These are phyloP conservation scores for Diorhabda sublineata DNA, from an alignment of 1,140 invertebrate species.

Conservation along the genomic window DNA sequence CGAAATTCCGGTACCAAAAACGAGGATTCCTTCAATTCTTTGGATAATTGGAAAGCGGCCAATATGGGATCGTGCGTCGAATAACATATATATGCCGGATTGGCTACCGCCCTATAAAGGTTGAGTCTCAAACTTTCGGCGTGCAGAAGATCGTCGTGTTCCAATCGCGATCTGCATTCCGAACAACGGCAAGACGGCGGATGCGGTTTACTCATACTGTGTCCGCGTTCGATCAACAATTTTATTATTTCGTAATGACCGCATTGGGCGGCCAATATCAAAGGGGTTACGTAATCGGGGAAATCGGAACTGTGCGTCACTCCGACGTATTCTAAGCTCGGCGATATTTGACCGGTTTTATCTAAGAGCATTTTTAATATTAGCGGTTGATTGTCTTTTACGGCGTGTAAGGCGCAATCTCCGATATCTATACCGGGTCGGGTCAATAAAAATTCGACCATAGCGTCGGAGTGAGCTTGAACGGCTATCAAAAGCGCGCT, in stretches of 20 bases:
- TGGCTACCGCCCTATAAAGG: constrained; percentile 57
- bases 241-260: constrained; percentile 68
- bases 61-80: constrained; percentile 63
- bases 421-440: constrained; percentile 52
- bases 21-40: constrained; percentile 52
- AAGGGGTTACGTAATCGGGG: constrained; percentile 65
- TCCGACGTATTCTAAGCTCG: constrained; percentile 51
- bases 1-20: constrained; percentile 55
- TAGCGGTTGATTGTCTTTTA: constrained; percentile 50
- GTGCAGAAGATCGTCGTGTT: constrained; percentile 49
- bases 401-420: constrained; percentile 55
- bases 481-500: constrained; percentile 56
- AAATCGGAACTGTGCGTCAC: constrained; percentile 57
- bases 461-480: constrained; percentile 47
- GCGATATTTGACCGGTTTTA: constrained; percentile 46
- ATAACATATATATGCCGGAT: constrained; percentile 64
- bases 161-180: constrained; percentile 50
- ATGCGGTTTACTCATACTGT: constrained; percentile 56
- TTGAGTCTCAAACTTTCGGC: constrained; percentile 53
- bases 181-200: constrained; percentile 57
- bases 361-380: constrained; percentile 52
- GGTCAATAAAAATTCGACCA: constrained; percentile 54
- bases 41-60: constrained; percentile 57
- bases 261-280: constrained; percentile 66
- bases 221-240: constrained; percentile 57